phyloP scores from a whole-genome alignment of 1,140 invertebrate species.

The Tenebrio molitor region DNA sequence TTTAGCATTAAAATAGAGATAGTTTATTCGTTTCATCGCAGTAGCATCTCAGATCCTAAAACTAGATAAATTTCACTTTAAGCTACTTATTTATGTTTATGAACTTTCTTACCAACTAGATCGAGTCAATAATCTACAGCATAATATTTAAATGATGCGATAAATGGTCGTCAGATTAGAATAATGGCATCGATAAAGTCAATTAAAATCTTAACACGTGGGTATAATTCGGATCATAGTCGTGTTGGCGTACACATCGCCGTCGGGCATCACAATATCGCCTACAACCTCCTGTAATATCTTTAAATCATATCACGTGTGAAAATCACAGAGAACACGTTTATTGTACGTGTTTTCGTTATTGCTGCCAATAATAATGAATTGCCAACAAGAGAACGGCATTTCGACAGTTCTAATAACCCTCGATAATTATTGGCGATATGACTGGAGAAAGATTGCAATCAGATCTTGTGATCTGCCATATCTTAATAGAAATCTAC shows the following conservation, averaged over 20 bases:
- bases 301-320: constrained; percentile 37
- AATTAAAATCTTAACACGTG: constrained; percentile 59
- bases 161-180: constrained; percentile 57
- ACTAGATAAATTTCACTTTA: constrained; percentile 28
- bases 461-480: neutral
- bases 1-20: too few species aligned
- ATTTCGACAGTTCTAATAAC: constrained; percentile 1
- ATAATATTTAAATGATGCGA: constrained; percentile 58
- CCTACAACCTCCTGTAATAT: constrained; percentile 30
- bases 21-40: neutral
- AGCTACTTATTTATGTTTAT: constrained; percentile 21
- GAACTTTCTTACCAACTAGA: constrained; percentile 23
- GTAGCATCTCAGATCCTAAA: neutral
- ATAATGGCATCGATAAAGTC: constrained; percentile 58
- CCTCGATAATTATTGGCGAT: neutral
- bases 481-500: too few species aligned
- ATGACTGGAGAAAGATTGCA: constrained; percentile 2
- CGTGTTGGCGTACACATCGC: constrained; percentile 41
- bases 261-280: constrained; percentile 28
- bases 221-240: constrained; percentile 46
- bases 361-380: constrained; percentile 23
- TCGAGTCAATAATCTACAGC: constrained; percentile 15
- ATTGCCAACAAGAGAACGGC: constrained; percentile 7
- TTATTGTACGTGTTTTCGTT: constrained; percentile 11
- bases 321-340: constrained; percentile 25